A percentile compares a stretch with the other conserved stretches of the same genome.
Conservation (phyloP, 2,797 vertebrate genomes). For the Lithobates pipiens region DNA sequence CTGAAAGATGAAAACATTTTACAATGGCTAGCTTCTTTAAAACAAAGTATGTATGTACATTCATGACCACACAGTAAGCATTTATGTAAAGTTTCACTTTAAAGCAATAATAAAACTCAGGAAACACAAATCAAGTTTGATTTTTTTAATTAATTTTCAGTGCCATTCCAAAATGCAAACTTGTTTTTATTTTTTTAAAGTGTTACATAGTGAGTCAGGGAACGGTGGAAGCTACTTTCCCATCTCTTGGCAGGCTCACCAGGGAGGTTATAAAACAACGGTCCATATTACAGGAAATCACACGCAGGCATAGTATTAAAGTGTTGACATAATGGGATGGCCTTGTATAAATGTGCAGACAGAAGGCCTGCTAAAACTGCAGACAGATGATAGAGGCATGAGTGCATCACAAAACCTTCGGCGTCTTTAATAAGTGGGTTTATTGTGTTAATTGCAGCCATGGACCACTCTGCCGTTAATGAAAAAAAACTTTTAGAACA, state of each 20-base stretch:
- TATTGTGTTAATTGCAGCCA: background rate
- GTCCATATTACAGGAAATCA: slow-evolving; percentile 38
- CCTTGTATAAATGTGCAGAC: slow-evolving; percentile 32
- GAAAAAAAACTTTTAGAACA: background rate
- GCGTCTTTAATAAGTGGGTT: background rate
- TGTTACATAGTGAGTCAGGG: slow-evolving; percentile 50
- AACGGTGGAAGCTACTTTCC: slow-evolving; percentile 11
- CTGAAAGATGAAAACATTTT: no score
- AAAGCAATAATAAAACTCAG: slow-evolving; percentile 14
- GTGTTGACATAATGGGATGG: slow-evolving; percentile 3
- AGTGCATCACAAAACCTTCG: slow-evolving; percentile 8
- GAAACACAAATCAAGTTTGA: background rate
- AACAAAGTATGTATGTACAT: no score
- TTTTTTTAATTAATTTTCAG: slow-evolving; percentile 60
- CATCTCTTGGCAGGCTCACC: slow-evolving; percentile 31
- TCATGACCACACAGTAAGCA: no score
- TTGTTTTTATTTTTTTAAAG: slow-evolving; percentile 45
- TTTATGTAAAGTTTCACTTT: no score
- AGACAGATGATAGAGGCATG: background rate
- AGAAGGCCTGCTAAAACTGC: slow-evolving; percentile 21
- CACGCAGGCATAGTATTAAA: slow-evolving; percentile 48
- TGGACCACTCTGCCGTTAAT: background rate
- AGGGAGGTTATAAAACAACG: slow-evolving; percentile 42
- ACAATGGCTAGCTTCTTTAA: no score
- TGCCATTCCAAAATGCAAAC: slow-evolving; percentile 63